Evolutionary conservation across 2,113 vertebrate genomes (phyloP), one percentile per base, ranked within the genome.

Genomic region (Mohoua ochrocephala): DNA sequence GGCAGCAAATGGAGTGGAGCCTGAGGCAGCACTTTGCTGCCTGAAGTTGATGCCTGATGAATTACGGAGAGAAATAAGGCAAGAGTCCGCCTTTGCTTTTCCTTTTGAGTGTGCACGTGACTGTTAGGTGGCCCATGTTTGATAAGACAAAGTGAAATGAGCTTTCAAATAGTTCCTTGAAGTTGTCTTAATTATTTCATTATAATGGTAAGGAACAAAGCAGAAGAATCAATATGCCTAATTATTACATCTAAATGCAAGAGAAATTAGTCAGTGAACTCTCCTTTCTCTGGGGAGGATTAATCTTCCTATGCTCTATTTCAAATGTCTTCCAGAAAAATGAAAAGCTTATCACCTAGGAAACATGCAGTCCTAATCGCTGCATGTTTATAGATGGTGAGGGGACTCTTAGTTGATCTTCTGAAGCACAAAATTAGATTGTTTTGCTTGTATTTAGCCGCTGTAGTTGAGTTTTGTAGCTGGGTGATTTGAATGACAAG

Each of bases 181-280:
- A 91, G 95, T 97, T 93, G 95, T 65, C 71, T 91, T 91, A 91
- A 93, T 89, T 94, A 95, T 97, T 95, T 97, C 86, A 93, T 97
- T 96, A 95, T 89, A 93, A 91, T 81, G 82, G 95, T 93, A 95
- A 97, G 97, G 93, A 96, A 97, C 92, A 96, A 94, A 97, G 87
- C 92, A 84, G 53, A 67, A 86, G 77, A 97, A 97, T 96, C 95
- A 95, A 93, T 97, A 81, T 13, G 33, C 96, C 97, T 98, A 97
- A 98, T 98, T 98, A 97, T 97, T 96, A 96, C 94, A 97, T 97
- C 96, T 97, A 95, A 98, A 97, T 97, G 96, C 91, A 92, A 91
- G 91, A 95, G 86, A 97, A 97, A 98, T 98, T 96, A 96, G 70
- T 96, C 95, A 97, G 96, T 96, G 94, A 94, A 95, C 96, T 96